phyloP scores from a whole-genome alignment of 2,888 invertebrate genomes.

The Apodemia mormo region DNA sequence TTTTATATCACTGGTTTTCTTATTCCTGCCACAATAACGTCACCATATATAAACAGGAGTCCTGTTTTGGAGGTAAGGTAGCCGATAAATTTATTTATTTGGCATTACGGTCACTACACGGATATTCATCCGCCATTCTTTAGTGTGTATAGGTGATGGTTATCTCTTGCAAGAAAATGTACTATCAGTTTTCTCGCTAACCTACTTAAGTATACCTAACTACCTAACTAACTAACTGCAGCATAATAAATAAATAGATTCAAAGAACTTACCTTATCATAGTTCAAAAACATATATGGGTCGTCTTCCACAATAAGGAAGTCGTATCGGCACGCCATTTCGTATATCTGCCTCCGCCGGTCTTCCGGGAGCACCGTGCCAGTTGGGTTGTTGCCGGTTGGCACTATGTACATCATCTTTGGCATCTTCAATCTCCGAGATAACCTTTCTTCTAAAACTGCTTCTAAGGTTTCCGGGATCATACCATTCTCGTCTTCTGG shows the following conservation, averaged over 20 bases:
- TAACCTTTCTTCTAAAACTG: slow-evolving; percentile 73
- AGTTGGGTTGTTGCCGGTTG: slow-evolving; percentile 89
- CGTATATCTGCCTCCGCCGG: slow-evolving; percentile 86
- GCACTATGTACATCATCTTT: slow-evolving; percentile 87
- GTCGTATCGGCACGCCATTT: slow-evolving; percentile 88
- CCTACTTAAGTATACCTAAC: too few relatives aligned
- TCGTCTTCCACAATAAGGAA: slow-evolving; percentile 91
- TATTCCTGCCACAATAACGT: too few relatives aligned
- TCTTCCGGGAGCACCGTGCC: slow-evolving; percentile 85
- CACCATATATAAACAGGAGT: too few relatives aligned
- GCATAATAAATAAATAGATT: not conserved
- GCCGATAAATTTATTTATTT: too few relatives aligned
- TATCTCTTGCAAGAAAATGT: too few relatives aligned
- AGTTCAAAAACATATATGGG: slow-evolving; percentile 90
- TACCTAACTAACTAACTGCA: too few relatives aligned
- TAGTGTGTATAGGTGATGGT: too few relatives aligned
- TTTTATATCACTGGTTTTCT: too few relatives aligned
- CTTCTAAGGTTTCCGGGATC: slow-evolving; percentile 81
- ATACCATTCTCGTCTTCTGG: slow-evolving; percentile 87
- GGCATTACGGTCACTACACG: too few relatives aligned
- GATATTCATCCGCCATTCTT: too few relatives aligned
- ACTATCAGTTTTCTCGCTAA: too few relatives aligned
- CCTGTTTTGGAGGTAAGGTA: too few relatives aligned
- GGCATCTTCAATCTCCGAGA: slow-evolving; percentile 83
- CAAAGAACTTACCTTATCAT: slow-evolving; percentile 75